Conservation (phyloP, 2,888 invertebrate species). For the Taenaris catops region DNA sequence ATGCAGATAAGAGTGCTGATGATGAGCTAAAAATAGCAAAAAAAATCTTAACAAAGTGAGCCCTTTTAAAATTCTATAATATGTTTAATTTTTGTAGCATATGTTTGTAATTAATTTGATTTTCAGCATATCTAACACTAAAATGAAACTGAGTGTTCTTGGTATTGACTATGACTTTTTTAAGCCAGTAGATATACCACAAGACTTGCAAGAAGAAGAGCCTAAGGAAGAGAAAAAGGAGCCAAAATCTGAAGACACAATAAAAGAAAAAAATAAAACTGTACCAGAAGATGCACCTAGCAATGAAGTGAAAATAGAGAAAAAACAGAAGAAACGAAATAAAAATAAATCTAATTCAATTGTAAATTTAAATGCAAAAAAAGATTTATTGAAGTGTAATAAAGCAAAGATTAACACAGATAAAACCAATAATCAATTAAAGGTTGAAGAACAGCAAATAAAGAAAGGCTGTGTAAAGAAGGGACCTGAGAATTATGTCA, state of each 20-base stretch:
- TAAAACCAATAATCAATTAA: slow-evolving; percentile 32
- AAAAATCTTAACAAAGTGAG: slow-evolving; percentile 55
- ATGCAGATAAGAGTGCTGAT: slow-evolving; percentile 50
- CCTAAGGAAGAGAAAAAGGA: slow-evolving; percentile 21
- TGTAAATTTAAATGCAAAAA: neutral
- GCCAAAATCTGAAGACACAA: slow-evolving; percentile 22
- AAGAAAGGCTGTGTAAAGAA: too few relatives aligned
- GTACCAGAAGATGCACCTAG: slow-evolving; percentile 14
- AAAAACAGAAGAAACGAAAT: slow-evolving; percentile 36
- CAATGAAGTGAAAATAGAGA: slow-evolving; percentile 17
- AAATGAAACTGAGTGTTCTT: slow-evolving; percentile 60
- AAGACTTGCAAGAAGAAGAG: slow-evolving; percentile 22
- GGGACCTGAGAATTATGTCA: slow-evolving; percentile 45
- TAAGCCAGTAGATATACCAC: slow-evolving; percentile 67
- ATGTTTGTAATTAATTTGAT: too few relatives aligned
- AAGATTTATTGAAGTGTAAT: slow-evolving; percentile 22
- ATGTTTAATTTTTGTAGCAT: too few relatives aligned
- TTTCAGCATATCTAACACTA: slow-evolving; percentile 63
- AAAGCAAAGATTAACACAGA: slow-evolving; percentile 39
- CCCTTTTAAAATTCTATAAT: slow-evolving; percentile 7
- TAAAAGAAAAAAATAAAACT: slow-evolving; percentile 17
- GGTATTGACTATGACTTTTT: slow-evolving; percentile 77
- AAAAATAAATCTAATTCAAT: neutral
- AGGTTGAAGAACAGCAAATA: too few relatives aligned
- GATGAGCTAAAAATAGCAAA: slow-evolving; percentile 54